phyloP scores from a whole-genome alignment of 2,113 vertebrate species.

The Erpornis zantholeuca region DNA sequence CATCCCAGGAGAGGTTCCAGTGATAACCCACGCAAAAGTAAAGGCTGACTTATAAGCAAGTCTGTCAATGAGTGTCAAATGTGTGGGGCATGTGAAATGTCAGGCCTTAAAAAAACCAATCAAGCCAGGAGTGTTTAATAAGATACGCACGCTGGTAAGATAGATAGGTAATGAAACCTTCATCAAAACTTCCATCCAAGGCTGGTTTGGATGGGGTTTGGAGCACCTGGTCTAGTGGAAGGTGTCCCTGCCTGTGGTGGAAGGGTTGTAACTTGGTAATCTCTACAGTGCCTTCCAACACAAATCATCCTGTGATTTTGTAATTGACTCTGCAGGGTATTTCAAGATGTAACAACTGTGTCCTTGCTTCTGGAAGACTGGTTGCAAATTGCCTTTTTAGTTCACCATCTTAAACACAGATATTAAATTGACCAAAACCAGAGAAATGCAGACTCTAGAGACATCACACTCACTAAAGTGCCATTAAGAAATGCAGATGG shows the following conservation, averaged over 20 bases:
- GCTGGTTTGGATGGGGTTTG: background rate
- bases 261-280: background rate
- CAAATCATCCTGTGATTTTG: background rate
- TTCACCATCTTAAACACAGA: conserved; percentile 1
- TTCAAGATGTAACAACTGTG: background rate
- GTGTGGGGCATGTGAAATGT: background rate
- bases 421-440: background rate
- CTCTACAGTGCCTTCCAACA: background rate
- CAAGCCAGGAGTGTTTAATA: background rate
- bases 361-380: conserved; percentile 15
- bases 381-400: conserved; percentile 9
- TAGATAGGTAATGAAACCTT: background rate
- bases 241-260: background rate
- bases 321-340: background rate
- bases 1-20: background rate
- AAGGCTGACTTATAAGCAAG: background rate
- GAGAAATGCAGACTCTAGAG: background rate
- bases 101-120: background rate
- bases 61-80: background rate
- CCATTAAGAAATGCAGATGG: conserved; percentile 3
- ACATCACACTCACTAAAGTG: background rate
- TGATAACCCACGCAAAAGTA: background rate
- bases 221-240: background rate
- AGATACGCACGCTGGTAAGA: background rate
- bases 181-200: background rate